Conservation (phyloP, 2,888 invertebrate genomes). For the Strigamia crassipes region DNA sequence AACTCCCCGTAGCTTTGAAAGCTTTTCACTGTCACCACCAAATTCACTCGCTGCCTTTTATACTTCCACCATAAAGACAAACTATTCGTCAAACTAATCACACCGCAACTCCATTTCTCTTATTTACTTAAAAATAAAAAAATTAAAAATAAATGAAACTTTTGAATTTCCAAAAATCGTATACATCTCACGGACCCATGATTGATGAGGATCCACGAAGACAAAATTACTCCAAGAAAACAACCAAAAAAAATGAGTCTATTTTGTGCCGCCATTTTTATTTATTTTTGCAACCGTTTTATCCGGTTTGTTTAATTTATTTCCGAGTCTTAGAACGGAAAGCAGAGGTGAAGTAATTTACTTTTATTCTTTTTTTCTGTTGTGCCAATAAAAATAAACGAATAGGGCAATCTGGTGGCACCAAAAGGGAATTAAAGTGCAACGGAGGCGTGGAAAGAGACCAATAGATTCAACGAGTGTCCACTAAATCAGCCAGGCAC, state of each 20-base stretch:
- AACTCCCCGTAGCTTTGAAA: background rate
- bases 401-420: constrained; percentile 10
- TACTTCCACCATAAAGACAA: background rate
- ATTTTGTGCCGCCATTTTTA: too few relatives aligned
- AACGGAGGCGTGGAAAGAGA: constrained; percentile 1
- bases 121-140: too few relatives aligned
- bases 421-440: constrained; percentile 2
- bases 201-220: too few relatives aligned
- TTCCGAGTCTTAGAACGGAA: background rate
- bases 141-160: too few relatives aligned
- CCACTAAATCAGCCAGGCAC: background rate
- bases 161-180: too few relatives aligned
- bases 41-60: background rate
- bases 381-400: background rate
- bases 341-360: constrained; percentile 2
- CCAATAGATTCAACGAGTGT: constrained; percentile 2
- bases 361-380: background rate
- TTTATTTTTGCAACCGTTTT: too few relatives aligned
- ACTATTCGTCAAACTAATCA: background rate
- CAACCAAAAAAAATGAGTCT: too few relatives aligned
- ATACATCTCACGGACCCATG: too few relatives aligned
- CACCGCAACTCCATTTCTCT: too few relatives aligned
- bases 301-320: background rate
- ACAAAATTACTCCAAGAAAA: too few relatives aligned
- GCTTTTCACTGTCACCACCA: background rate